A percentile compares a stretch with the other conserved stretches of the same genome.
Evolutionary conservation across 1,140 invertebrate genomes (phyloP).

Genomic region (Euborellia annulipes): DNA sequence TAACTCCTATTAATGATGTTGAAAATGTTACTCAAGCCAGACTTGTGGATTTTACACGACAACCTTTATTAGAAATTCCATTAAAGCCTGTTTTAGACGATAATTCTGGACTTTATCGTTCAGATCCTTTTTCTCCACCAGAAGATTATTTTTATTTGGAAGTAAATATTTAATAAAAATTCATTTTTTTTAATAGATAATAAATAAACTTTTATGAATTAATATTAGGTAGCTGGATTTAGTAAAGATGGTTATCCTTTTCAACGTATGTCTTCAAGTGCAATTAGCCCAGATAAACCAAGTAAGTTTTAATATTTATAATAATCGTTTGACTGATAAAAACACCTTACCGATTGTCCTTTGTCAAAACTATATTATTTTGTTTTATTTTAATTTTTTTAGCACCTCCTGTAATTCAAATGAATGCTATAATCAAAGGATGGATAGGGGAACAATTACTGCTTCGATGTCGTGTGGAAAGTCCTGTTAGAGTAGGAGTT

Average conservation of each 20-base stretch:
- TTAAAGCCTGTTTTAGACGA: conserved; percentile 21
- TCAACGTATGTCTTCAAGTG: conserved; percentile 29
- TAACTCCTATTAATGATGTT: conserved; percentile 25
- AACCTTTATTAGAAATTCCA: conserved; percentile 25
- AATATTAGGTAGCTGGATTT: conserved; percentile 23
- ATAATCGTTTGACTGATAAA: too few species aligned
- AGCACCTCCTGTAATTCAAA: conserved; percentile 23
- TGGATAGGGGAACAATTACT: conserved; percentile 19
- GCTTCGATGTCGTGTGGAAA: conserved; percentile 34
- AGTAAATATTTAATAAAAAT: too few species aligned
- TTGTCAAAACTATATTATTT: background rate
- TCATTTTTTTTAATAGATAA: too few species aligned
- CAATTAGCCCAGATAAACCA: conserved; percentile 26
- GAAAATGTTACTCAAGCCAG: conserved; percentile 29
- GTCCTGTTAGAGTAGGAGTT: conserved; percentile 34
- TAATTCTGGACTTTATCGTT: conserved; percentile 27
- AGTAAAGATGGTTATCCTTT: conserved; percentile 27
- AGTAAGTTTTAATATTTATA: conserved; percentile 15
- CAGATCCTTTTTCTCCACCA: conserved; percentile 29
- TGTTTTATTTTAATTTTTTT: conserved; percentile 7
- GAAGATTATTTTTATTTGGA: conserved; percentile 36
- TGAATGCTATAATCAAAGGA: conserved; percentile 21
- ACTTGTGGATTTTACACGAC: conserved; percentile 32
- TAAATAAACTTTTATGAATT: conserved; percentile 4
- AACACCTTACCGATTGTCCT: too few species aligned